Base-by-base conservation (phyloP, 53 echinoderm and acorn worm genomes). In the Antedon mediterranea region DNA sequence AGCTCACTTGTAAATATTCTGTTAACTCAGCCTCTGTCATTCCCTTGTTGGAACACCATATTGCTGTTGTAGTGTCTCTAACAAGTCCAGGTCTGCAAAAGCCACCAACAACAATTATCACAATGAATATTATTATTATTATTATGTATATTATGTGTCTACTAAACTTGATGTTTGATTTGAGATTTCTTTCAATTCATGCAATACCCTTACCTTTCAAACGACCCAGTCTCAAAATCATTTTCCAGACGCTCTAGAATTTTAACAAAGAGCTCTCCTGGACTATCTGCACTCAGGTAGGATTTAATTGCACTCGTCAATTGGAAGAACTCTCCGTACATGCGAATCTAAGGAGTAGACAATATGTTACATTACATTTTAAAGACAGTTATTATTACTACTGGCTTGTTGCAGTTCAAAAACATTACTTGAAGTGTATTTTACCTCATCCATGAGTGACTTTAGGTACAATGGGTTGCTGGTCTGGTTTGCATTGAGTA, bases 181-280 rank as follows among this genome's bases (percentile, higher is more conserved):
- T 11, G 11, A 37, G 4, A 29, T 7, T 72, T 7, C 15, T 29
- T 72, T 72, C 4, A 30, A 29, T 30, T 3, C 8, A n/a, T n/a
- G 29, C 32, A 32, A 75, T 29, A 4, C 32, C 30, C 57, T 44
- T 72, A 87, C 87, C 87, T 87, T 76, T 78, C 87, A 28, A 81
- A 42, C 28, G 79, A 34, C 3, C 87, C 87, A 0, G 30, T 70
- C 74, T 87, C 87, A 43, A 87, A 87, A 37, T 87, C 87, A 0
- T 78, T 28, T 73, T 83, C 87, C 30, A 87, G 77, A 15, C 87
- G 83, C 28, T 87, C 87, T 8, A 87, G 78, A 34, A 87, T 78
- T 73, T 87, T 87, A 14, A 82, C 87, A 80, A 83, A 87, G 0
- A 87, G 80, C n/a, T 82, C 78, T 26, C 87, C 82, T 0, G 87